Percentiles rank a stretch among this genome's conserved stretches.
Evolutionary conservation across 2,797 vertebrate genomes (phyloP).

Genomic region (Pangasius djambal): DNA sequence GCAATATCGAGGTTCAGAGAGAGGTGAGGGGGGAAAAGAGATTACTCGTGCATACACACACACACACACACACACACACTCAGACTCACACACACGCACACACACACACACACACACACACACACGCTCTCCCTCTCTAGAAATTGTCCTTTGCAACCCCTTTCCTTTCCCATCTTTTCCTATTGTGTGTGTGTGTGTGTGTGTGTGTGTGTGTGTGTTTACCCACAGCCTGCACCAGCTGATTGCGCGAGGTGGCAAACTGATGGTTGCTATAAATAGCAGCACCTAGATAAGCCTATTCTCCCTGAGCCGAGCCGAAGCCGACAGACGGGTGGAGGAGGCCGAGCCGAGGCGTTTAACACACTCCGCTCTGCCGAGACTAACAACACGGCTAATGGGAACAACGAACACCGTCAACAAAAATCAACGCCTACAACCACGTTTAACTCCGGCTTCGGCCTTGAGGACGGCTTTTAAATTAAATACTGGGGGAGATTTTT

Average conservation of each 20-base stretch:
- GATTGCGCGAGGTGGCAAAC: slow-evolving; percentile 57
- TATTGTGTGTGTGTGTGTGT: slow-evolving; percentile 36
- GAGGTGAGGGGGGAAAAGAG: slow-evolving; percentile 62
- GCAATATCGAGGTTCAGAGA: slow-evolving; percentile 38
- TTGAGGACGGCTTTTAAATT: neutral
- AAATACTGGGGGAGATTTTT: neutral
- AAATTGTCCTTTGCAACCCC: neutral
- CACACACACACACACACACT: neutral
- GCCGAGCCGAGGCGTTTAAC: slow-evolving; percentile 12
- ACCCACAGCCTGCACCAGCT: slow-evolving; percentile 43
- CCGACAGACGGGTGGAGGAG: slow-evolving; percentile 30
- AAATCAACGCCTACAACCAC: neutral
- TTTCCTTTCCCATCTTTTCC: slow-evolving; percentile 5
- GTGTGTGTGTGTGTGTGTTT: slow-evolving; percentile 52
- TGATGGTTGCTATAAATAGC: slow-evolving; percentile 65
- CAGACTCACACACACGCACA: too few species aligned
- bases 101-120: neutral
- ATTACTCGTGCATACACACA: slow-evolving; percentile 54
- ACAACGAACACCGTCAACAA: neutral
- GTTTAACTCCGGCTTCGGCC: neutral
- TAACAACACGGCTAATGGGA: neutral
- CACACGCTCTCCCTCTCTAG: neutral
- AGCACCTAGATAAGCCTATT: slow-evolving; percentile 56
- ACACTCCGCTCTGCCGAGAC: neutral
- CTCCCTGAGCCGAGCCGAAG: slow-evolving; percentile 20